Conservation (phyloP, 2,888 invertebrate genomes). For the Ornithoptera priamus region DNA sequence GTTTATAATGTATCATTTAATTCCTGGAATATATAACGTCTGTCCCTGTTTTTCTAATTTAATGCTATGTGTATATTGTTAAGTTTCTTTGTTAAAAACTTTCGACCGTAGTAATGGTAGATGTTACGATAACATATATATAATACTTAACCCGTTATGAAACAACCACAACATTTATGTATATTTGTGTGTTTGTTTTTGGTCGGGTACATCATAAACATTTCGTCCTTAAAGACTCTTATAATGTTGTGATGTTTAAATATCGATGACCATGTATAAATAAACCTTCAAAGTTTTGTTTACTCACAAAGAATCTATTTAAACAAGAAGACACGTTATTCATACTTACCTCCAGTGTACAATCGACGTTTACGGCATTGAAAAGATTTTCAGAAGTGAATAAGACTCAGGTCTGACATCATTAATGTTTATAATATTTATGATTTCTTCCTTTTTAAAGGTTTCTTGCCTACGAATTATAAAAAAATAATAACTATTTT, state of each 20-base stretch:
- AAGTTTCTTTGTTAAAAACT: not conserved
- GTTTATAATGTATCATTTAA: too few relatives aligned
- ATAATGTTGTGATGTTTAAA: constrained; percentile 2
- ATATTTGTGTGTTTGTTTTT: not conserved
- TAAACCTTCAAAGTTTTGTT: not conserved
- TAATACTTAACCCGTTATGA: not conserved
- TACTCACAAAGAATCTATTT: not conserved
- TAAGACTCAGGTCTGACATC: too few relatives aligned
- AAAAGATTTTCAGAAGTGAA: too few relatives aligned
- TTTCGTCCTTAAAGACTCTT: not conserved
- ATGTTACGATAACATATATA: not conserved
- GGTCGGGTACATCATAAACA: not conserved
- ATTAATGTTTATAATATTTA: too few relatives aligned
- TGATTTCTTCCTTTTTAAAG: too few relatives aligned
- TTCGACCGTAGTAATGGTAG: not conserved
- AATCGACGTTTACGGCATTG: too few relatives aligned
- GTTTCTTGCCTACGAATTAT: too few relatives aligned
- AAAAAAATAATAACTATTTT: too few relatives aligned
- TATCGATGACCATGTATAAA: not conserved
- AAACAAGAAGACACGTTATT: too few relatives aligned
- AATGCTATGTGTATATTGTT: not conserved
- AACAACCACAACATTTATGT: not conserved
- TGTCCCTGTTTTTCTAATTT: too few relatives aligned
- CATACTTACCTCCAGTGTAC: too few relatives aligned
- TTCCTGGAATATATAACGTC: too few relatives aligned